Evolutionary conservation across 2,113 vertebrate genomes (phyloP).

Genomic region (Triplophysa rosa): DNA sequence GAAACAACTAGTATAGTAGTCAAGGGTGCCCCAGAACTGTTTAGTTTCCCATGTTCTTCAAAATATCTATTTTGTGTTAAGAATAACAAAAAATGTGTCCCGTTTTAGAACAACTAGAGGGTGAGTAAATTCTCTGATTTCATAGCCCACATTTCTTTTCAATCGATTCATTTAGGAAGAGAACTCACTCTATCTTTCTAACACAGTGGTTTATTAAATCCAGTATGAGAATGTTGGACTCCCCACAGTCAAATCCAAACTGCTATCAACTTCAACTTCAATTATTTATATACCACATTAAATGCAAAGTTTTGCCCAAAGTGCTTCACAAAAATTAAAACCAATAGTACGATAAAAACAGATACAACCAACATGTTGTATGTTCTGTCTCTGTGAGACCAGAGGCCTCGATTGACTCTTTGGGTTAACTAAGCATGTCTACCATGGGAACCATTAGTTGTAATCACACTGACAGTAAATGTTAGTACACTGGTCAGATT

Average conservation of each 20-base stretch:
- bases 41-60: no score
- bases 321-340: no score
- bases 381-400: background rate
- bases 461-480: background rate
- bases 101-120: no score
- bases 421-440: conserved; percentile 20
- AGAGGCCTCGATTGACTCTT: background rate
- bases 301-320: background rate
- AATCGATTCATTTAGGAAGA: conserved; percentile 1
- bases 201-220: conserved; percentile 30
- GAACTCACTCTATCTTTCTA: conserved; percentile 5
- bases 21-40: no score
- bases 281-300: background rate
- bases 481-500: background rate
- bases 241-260: conserved; percentile 35
- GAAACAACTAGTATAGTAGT: no score
- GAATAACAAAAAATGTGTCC: no score
- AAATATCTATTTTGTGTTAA: no score
- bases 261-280: background rate
- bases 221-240: conserved; percentile 15
- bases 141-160: background rate
- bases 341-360: no score
- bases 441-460: background rate
- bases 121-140: background rate
- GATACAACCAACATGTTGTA: no score